Evolutionary conservation across 1,140 invertebrate genomes (phyloP).

Genomic region (Amphibalanus amphitrite): DNA sequence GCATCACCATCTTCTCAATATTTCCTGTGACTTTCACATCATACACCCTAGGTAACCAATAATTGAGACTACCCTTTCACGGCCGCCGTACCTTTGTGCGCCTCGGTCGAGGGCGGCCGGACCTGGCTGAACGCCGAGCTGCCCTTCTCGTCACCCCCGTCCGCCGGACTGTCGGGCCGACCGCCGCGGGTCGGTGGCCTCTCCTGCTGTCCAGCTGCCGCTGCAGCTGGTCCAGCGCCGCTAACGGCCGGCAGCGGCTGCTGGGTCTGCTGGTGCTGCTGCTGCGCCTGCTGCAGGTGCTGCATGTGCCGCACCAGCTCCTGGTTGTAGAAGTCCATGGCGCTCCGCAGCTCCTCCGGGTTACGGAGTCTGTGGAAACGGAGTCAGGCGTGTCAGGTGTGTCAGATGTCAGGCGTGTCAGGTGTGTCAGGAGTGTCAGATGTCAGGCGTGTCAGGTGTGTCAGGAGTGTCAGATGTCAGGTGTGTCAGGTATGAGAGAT

Average conservation of each 20-base stretch:
- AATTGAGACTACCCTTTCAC: not conserved
- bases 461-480: too few relatives aligned
- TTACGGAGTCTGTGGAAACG: conserved; percentile 28
- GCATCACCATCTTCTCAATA: too few relatives aligned
- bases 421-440: too few relatives aligned
- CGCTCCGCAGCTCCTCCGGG: conserved; percentile 70
- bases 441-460: too few relatives aligned
- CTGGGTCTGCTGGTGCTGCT: not conserved
- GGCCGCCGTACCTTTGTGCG: not conserved
- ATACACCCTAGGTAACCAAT: too few relatives aligned
- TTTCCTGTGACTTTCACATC: too few relatives aligned
- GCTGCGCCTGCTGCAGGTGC: conserved; percentile 38
- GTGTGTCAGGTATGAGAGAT: too few relatives aligned
- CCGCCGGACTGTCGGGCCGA: not conserved
- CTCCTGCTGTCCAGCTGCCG: not conserved
- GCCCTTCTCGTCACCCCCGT: not conserved
- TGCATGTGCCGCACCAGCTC: conserved; percentile 40
- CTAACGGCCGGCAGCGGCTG: conserved; percentile 20
- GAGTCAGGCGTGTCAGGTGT: too few relatives aligned
- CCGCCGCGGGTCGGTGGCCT: not conserved
- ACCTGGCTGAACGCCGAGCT: not conserved
- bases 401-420: too few relatives aligned
- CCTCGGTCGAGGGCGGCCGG: not conserved
- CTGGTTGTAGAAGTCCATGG: conserved; percentile 75
- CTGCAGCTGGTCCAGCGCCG: conserved; percentile 19